Conservation (phyloP, 1,140 invertebrate genomes). For the Drosophila albomicans region DNA sequence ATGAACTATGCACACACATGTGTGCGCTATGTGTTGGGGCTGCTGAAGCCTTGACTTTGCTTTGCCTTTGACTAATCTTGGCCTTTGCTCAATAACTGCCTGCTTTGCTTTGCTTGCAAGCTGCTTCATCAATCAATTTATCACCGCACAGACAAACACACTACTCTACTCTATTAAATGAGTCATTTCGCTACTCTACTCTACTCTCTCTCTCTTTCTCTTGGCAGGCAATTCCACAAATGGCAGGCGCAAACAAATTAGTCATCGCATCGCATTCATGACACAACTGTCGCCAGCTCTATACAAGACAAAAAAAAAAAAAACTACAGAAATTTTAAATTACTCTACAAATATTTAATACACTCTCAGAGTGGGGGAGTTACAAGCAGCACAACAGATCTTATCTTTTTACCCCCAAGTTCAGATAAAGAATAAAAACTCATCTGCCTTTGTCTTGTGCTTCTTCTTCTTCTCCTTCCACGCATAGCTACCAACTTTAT, state of each 20-base stretch:
- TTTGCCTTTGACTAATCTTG: constrained; percentile 48
- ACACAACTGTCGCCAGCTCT: constrained; percentile 35
- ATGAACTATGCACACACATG: constrained; percentile 18
- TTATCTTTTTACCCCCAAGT: background rate
- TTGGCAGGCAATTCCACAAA: background rate
- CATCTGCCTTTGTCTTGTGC: too few species aligned
- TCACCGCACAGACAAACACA: constrained; percentile 30
- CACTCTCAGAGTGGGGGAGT: background rate
- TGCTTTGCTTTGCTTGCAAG: background rate
- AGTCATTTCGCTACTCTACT: constrained; percentile 4
- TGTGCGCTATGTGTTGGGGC: background rate
- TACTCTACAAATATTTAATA: constrained; percentile 3
- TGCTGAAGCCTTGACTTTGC: constrained; percentile 41
- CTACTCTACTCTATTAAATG: constrained; percentile 3
- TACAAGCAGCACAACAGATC: background rate
- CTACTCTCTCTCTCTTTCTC: constrained; percentile 7
- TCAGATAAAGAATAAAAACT: too few species aligned
- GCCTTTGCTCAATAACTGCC: constrained; percentile 41
- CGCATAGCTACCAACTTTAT: background rate
- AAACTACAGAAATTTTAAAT: constrained; percentile 24
- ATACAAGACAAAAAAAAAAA: background rate
- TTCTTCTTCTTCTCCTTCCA: too few species aligned
- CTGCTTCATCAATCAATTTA: constrained; percentile 59
- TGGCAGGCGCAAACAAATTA: constrained; percentile 65
- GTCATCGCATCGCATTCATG: constrained; percentile 53